phyloP scores from a whole-genome alignment of 92 coral and sea anemone genomes.

The Pocillopora grandis region DNA sequence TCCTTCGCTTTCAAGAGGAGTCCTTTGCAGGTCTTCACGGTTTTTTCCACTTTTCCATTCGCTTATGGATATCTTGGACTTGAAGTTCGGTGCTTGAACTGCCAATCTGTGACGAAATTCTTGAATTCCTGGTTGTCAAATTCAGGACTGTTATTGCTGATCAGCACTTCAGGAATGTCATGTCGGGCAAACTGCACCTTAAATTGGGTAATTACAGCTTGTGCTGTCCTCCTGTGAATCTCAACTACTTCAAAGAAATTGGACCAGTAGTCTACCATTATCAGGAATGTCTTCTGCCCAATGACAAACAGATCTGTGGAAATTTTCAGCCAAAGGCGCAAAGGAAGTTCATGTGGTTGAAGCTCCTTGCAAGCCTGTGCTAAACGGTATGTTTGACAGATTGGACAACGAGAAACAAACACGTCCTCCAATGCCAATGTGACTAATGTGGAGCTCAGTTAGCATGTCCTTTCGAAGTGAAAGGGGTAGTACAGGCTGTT shows the following conservation, averaged over 20 bases:
- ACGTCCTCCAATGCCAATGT: slow-evolving; percentile 37
- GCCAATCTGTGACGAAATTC: slow-evolving; percentile 35
- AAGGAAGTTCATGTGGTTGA: slow-evolving; percentile 48
- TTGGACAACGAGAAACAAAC: background rate
- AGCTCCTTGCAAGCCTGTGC: slow-evolving; percentile 54
- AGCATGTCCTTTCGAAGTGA: slow-evolving; percentile 43
- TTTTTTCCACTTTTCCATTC: slow-evolving; percentile 52
- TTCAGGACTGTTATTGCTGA: slow-evolving; percentile 30
- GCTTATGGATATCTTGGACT: slow-evolving; percentile 50
- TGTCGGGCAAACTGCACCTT: slow-evolving; percentile 62
- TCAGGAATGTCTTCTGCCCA: slow-evolving; percentile 52
- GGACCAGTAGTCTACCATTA: slow-evolving; percentile 53
- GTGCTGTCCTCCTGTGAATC: slow-evolving; percentile 42
- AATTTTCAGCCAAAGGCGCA: slow-evolving; percentile 52
- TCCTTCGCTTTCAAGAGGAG: slow-evolving; percentile 50
- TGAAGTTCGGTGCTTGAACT: slow-evolving; percentile 42
- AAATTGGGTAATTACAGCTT: slow-evolving; percentile 38
- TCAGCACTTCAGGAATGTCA: slow-evolving; percentile 51
- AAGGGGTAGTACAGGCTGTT: slow-evolving; percentile 33
- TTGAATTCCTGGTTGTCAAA: slow-evolving; percentile 35
- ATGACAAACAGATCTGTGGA: slow-evolving; percentile 48
- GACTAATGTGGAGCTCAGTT: slow-evolving; percentile 41
- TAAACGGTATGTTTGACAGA: slow-evolving; percentile 50
- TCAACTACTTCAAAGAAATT: slow-evolving; percentile 52
- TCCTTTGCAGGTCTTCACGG: slow-evolving; percentile 50